These are phyloP conservation scores for Prunella strophiata DNA, from an alignment of 2,797 vertebrate species.

Conservation along the genomic window DNA sequence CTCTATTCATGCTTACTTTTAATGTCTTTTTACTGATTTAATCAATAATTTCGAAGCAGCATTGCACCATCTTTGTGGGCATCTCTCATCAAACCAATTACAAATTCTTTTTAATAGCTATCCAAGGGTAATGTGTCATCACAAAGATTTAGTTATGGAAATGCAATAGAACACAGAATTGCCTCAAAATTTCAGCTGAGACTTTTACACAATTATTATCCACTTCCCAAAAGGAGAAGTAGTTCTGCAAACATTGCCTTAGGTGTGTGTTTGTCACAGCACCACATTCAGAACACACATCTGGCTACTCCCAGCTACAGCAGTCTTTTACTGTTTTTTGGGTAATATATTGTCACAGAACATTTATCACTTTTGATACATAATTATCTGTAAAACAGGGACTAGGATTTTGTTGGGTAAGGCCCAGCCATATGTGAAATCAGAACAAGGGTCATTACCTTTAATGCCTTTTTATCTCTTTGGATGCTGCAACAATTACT, in stretches of 20 bases:
- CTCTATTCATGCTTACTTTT: slow-evolving; percentile 6
- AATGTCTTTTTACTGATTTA: slow-evolving; percentile 37
- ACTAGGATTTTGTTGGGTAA: slow-evolving; percentile 54
- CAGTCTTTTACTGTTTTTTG: not conserved
- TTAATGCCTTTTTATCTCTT: slow-evolving; percentile 58
- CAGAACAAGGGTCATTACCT: slow-evolving; percentile 53
- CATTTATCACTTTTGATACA: slow-evolving; percentile 51
- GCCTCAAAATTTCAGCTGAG: not conserved
- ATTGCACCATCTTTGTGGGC: not conserved
- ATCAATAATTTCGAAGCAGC: slow-evolving; percentile 20
- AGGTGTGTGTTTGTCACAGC: not conserved
- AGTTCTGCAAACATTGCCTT: not conserved
- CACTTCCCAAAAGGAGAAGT: not conserved
- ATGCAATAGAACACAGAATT: not conserved
- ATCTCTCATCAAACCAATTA: slow-evolving; percentile 13
- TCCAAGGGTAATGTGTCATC: not conserved
- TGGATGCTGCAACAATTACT: not conserved
- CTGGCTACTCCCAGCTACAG: not conserved
- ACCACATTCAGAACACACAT: not conserved
- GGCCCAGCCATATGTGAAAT: slow-evolving; percentile 39
- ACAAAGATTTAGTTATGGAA: not conserved
- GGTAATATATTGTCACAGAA: slow-evolving; percentile 40
- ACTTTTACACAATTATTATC: not conserved
- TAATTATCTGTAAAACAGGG: slow-evolving; percentile 44
- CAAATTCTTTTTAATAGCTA: slow-evolving; percentile 13